Evolutionary conservation across 2,113 vertebrate species (phyloP), one percentile per base, ranked within the genome.

Genomic region (human): DNA sequence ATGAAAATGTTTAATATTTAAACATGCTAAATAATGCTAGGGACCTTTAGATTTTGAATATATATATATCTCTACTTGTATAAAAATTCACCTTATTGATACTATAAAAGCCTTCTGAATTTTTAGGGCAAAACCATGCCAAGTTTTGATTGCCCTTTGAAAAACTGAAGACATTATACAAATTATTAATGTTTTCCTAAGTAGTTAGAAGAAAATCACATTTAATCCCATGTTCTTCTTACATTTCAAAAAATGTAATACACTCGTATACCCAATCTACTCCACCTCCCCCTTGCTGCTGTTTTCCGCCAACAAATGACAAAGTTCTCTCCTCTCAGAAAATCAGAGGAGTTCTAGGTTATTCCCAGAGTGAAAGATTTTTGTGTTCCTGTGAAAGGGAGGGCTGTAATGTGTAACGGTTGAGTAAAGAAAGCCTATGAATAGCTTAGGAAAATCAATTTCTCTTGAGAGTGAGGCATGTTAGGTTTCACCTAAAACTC

Each of bases 1-100:
- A 93, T 38, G 30, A 45, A 83, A 70, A 76, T 59, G 22, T 94
- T 79, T 89, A 35, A 94, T 27, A n/a, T 87, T 93, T 38, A 73
- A 43, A 20, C 27, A n/a, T 95, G 50, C 12, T 35, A 64, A 93
- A 23, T 82, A 50, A 82, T 72, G 9, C 43, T 43, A 73, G 80
- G 52, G 8, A 82, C 8, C 3, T 52, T 88, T 50, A 68, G 2
- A 80, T 75, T 55, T 50, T 27, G 2, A 38, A 23, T 50, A 23
- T 57, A 89, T 40, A 40, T 84, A 2, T 43, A 79, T 66, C 11
- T 57, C 8, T 3, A 72, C 43, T 92, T 50, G 57, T 3, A 35
- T 40, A 48, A 88, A 79, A 81, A 89, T 57, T 45, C 6, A 61
- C 2, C 64, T 2, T 32, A 32, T 27, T 73, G 22, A 50, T 87